A percentile compares a stretch with the other conserved stretches of the same genome.
Evolutionary conservation across 2,888 invertebrate genomes (phyloP).

Genomic region (Calliphora vomitoria): DNA sequence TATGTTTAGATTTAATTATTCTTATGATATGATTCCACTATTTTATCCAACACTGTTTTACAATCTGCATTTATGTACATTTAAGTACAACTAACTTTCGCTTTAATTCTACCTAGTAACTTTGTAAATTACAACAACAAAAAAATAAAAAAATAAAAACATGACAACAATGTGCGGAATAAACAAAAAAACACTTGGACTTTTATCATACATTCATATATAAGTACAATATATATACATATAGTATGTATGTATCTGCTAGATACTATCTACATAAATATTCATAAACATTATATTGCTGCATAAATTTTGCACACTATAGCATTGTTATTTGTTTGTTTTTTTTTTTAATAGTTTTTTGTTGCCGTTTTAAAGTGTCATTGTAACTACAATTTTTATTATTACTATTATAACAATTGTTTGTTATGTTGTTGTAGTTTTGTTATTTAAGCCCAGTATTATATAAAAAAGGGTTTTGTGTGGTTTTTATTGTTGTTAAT

Average conservation of each 20-base stretch:
- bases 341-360: background rate
- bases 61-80: constrained; percentile 29
- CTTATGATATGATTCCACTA: background rate
- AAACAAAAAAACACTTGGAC: constrained; percentile 39
- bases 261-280: constrained; percentile 7
- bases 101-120: constrained; percentile 62
- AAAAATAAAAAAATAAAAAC: background rate
- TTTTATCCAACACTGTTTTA: constrained; percentile 3
- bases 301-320: background rate
- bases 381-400: constrained; percentile 42
- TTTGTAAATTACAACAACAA: constrained; percentile 41
- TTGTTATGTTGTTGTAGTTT: no score
- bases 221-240: no score
- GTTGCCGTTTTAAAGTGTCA: constrained; percentile 22
- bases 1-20: background rate
- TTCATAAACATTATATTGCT: constrained; percentile 36
- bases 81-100: constrained; percentile 64
- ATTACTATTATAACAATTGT: background rate
- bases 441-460: constrained; percentile 31
- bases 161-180: constrained; percentile 1
- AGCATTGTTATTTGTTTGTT: background rate
- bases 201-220: constrained; percentile 11
- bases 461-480: constrained; percentile 21
- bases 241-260: no score
- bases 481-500: constrained; percentile 22